A percentile compares a stretch with the other conserved stretches of the same genome.
Conservation (phyloP, 2,797 vertebrate species). For the Adrianichthys oophorus region DNA sequence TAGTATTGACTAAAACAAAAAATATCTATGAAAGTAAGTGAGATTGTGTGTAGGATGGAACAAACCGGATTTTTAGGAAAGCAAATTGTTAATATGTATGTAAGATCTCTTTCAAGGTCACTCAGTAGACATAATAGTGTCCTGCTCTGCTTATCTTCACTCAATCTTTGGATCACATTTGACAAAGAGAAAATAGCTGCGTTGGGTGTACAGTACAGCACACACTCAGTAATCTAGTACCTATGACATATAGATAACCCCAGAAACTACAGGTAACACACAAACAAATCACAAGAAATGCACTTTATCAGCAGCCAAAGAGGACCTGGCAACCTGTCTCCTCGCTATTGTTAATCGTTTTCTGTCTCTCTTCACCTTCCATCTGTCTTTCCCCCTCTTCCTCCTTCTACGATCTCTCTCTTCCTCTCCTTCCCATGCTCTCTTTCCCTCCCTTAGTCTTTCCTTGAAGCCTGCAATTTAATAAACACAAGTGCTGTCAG, state of each 20-base stretch:
- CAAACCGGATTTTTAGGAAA: no score
- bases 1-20: no score
- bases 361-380: constrained; percentile 59
- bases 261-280: constrained; percentile 70
- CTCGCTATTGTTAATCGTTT: constrained; percentile 70
- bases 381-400: constrained; percentile 61
- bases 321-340: constrained; percentile 73
- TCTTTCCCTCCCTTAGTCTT: constrained; percentile 65
- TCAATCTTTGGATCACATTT: constrained; percentile 71
- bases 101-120: constrained; percentile 72
- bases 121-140: constrained; percentile 54
- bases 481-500: constrained; percentile 98
- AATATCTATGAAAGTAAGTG: no score
- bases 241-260: constrained; percentile 71
- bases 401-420: constrained; percentile 43
- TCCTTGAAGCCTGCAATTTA: constrained; percentile 94
- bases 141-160: constrained; percentile 65
- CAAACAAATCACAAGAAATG: constrained; percentile 71
- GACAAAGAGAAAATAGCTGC: constrained; percentile 73
- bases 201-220: constrained; percentile 60
- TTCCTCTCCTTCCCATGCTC: constrained; percentile 25
- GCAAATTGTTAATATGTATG: background rate
- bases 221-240: constrained; percentile 57
- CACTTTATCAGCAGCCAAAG: constrained; percentile 73
- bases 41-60: no score